These are phyloP conservation scores for Cherax destructor DNA, from an alignment of 1,140 invertebrate genomes.

Conservation along the genomic window DNA sequence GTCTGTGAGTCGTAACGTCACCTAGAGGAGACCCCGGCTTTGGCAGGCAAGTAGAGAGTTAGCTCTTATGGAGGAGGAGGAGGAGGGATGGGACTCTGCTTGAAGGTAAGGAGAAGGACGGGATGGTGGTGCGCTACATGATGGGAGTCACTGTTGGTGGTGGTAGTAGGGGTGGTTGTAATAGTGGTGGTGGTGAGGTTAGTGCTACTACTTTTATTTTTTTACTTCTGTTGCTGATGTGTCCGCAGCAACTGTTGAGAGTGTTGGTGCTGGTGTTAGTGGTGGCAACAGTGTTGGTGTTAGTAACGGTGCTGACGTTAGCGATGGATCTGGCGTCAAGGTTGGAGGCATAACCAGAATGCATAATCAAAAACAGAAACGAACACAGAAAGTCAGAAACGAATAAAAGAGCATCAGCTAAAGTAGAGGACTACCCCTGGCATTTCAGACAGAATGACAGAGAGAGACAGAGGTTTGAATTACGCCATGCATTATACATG, in stretches of 20 bases:
- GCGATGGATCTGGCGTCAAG: neutral
- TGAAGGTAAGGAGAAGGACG: conserved; percentile 1
- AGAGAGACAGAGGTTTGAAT: neutral
- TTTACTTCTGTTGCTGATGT: too few relatives aligned
- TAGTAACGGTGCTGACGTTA: neutral
- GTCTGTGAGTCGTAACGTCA: conserved; percentile 65
- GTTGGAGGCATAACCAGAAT: too few relatives aligned
- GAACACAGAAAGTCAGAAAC: neutral
- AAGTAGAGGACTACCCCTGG: too few relatives aligned
- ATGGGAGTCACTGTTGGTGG: neutral
- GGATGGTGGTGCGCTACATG: neutral
- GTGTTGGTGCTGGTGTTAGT: neutral
- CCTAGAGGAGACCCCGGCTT: conserved; percentile 58
- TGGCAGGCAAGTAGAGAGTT: conserved; percentile 14
- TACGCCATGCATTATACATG: too few relatives aligned
- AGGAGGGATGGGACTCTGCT: neutral
- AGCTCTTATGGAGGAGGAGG: neutral
- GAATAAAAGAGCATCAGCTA: too few relatives aligned
- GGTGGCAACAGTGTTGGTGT: neutral
- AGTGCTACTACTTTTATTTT: too few relatives aligned
- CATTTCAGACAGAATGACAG: neutral
- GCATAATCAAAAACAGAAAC: neutral
- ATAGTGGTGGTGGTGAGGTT: too few relatives aligned
- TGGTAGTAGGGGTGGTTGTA: neutral
- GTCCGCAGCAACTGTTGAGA: too few relatives aligned